Evolutionary conservation across 2,888 invertebrate genomes (phyloP).

Genomic region (Tholera decimalis): DNA sequence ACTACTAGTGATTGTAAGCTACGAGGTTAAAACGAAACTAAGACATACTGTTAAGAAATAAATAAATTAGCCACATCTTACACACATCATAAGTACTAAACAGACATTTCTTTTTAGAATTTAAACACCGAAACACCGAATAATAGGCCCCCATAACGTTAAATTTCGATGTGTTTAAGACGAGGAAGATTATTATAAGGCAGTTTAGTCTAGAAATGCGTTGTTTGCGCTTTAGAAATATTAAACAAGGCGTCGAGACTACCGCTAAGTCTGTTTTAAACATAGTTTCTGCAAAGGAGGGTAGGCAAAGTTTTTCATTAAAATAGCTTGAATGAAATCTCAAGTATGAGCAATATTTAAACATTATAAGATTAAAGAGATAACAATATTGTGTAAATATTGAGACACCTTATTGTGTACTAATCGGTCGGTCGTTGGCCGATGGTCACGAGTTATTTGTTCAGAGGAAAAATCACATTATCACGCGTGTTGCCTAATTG

Average conservation of each 20-base stretch:
- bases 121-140: conserved; percentile 63
- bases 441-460: conserved; percentile 12
- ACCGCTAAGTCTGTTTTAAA: not conserved
- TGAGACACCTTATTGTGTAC: conserved; percentile 24
- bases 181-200: conserved; percentile 64
- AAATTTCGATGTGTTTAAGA: conserved; percentile 72
- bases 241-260: conserved; percentile 33
- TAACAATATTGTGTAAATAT: conserved; percentile 36
- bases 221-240: conserved; percentile 44
- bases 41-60: not conserved
- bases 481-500: not conserved
- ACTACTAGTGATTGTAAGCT: not conserved
- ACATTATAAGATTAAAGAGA: conserved; percentile 12
- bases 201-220: conserved; percentile 51
- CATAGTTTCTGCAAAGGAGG: not conserved
- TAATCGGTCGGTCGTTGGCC: conserved; percentile 8
- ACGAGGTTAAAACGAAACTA: not conserved
- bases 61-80: conserved; percentile 6
- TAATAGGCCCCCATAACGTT: conserved; percentile 72
- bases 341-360: conserved; percentile 31
- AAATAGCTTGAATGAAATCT: not conserved
- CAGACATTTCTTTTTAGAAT: conserved; percentile 47
- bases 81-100: conserved; percentile 18
- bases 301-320: not conserved
- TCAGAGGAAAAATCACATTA: not conserved